Base-by-base conservation (phyloP, 2,888 invertebrate species). In the Phengaris alcon region DNA sequence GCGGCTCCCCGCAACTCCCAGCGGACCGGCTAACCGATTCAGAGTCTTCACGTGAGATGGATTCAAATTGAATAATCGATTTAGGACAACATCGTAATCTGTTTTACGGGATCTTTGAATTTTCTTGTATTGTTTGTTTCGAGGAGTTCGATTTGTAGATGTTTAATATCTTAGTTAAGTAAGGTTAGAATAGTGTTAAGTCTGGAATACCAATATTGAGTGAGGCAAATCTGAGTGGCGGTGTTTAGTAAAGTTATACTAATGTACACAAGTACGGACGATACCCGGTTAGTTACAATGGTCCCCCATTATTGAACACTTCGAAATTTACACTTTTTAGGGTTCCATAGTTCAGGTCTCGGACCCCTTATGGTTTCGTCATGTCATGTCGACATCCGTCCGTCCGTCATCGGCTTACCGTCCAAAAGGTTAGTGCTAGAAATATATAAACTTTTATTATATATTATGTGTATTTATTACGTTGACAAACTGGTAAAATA, bases 1-100 rank as follows among this genome's bases (percentile, higher is more conserved):
- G 78, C 76, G 15, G 6, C 35, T 6, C 64, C 35, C 35, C 64
- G 64, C 68, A 68, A 64, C 73, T 77, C 78, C 79, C 74, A 76
- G 77, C 76, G 78, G 80, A 77, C 78, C 74, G 76, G 68, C 77
- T 78, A 89, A 87, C 90, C 91, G 89, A 88, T 85, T 89, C 86
- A 82, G 82, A 84, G 82, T 84, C 80, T 84, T 84, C 87, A 84
- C 87, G 88, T 87, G 88, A 88, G 86, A 87, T 83, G 87, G 86
- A 85, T 88, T 84, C 83, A 84, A 88, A 91, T 88, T 83, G 86
- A 84, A 87, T 87, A 87, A 90, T 90, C 88, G 88, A 90, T 90
- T 87, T 83, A 80, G 82, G 82, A 86, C 82, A 82, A 82, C 79
- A 79, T 76, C 78, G 76, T 78, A 78, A 76, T 77, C 74, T 76